Percentiles rank a stretch among this genome's conserved stretches.
Conservation (phyloP, 2,888 invertebrate genomes). For the Hoplodrina ambigua region DNA sequence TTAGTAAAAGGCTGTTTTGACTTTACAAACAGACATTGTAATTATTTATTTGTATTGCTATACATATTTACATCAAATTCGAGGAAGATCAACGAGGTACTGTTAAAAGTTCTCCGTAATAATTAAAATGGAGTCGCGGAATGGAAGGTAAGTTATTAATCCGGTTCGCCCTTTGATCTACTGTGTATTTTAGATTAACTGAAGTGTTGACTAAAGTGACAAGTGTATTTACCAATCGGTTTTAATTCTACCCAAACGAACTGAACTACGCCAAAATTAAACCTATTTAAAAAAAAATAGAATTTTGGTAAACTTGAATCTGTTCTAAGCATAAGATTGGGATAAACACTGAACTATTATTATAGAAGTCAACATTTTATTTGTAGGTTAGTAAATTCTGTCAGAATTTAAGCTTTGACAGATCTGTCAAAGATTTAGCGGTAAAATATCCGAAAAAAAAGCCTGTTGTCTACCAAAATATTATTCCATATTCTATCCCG, state of each 20-base stretch:
- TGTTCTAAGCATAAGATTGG: no score
- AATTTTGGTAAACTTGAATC: no score
- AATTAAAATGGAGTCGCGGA: slow-evolving; percentile 35
- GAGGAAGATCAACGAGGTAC: slow-evolving; percentile 13
- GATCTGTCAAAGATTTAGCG: neutral
- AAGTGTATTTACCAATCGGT: neutral
- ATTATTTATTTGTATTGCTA: no score
- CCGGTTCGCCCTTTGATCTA: slow-evolving; percentile 35
- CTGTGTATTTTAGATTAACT: slow-evolving; percentile 50
- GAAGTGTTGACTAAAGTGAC: slow-evolving; percentile 13
- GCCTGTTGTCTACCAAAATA: slow-evolving; percentile 15
- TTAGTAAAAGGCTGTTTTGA: no score
- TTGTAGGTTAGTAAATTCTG: neutral
- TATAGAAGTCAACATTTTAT: no score
- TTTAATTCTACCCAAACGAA: neutral
- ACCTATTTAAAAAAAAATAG: no score
- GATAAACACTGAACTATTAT: no score
- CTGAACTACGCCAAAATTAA: no score
- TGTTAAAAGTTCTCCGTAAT: slow-evolving; percentile 4
- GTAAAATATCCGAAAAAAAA: neutral
- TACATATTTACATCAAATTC: slow-evolving; percentile 26
- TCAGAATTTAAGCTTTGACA: neutral
- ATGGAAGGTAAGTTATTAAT: slow-evolving; percentile 1
- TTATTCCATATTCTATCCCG: slow-evolving; percentile 12
- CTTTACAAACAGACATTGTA: no score